These are phyloP conservation scores for Megaustenia siamemsis DNA, from an alignment of 2,888 invertebrate genomes.

Conservation along the genomic window DNA sequence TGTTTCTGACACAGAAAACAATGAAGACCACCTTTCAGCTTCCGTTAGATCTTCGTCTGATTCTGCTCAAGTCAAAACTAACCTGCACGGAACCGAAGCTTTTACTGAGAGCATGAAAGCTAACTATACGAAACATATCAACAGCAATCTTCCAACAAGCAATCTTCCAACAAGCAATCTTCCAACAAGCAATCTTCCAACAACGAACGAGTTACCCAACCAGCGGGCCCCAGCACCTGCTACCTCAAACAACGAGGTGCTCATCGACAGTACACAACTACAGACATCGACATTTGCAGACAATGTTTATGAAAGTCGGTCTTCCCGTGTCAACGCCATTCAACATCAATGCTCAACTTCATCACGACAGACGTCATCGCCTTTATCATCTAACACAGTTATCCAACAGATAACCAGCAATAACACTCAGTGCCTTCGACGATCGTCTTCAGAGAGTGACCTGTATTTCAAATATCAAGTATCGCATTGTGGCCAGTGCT, in stretches of 20 bases:
- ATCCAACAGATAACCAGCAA: background rate
- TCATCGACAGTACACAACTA: background rate
- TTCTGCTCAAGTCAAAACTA: constrained; percentile 65
- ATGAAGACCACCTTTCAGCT: constrained; percentile 5
- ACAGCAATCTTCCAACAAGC: background rate
- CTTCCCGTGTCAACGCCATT: constrained; percentile 30
- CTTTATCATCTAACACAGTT: background rate
- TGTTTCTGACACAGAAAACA: constrained; percentile 36
- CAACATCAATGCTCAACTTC: constrained; percentile 3
- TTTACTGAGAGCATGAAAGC: constrained; percentile 61
- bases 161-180: background rate
- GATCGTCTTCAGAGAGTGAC: constrained; percentile 36
- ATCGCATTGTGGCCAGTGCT: background rate
- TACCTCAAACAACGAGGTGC: background rate
- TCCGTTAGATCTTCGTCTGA: constrained; percentile 60
- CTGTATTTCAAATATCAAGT: background rate
- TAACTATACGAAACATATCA: constrained; percentile 26
- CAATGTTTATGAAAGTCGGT: background rate
- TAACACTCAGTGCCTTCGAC: constrained; percentile 6
- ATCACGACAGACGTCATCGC: no score
- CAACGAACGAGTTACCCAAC: background rate
- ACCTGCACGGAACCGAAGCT: constrained; percentile 64
- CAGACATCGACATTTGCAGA: no score
- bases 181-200: no score
- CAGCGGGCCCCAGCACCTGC: background rate